These are phyloP conservation scores for Lumbricus terrestris DNA, from an alignment of 2,888 invertebrate species.

Conservation along the genomic window DNA sequence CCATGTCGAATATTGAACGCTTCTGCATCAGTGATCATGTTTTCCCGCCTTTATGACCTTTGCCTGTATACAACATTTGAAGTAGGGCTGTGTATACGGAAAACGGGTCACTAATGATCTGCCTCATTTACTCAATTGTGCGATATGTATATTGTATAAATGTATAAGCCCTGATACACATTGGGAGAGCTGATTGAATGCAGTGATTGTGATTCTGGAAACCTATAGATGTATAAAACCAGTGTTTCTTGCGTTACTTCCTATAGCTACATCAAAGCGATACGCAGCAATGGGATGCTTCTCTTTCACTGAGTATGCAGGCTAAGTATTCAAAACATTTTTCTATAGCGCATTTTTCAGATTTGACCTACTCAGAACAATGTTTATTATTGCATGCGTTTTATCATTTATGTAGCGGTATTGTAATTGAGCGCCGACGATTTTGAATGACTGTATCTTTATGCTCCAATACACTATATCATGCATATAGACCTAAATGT, in stretches of 20 bases:
- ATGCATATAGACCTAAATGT: neutral
- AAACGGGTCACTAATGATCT: neutral
- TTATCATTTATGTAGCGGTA: neutral
- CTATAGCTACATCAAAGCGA: neutral
- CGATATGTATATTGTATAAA: neutral
- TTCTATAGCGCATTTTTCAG: neutral
- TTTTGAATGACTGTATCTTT: neutral
- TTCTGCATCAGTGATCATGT: neutral
- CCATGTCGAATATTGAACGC: neutral
- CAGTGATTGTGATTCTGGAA: neutral
- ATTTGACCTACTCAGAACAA: neutral
- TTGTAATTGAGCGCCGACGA: neutral
- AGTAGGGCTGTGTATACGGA: too few relatives aligned
- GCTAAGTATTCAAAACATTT: neutral
- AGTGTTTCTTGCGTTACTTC: neutral
- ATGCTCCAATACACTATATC: neutral
- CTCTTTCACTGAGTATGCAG: neutral
- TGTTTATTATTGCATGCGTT: neutral
- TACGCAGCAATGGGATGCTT: neutral
- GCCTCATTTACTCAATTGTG: neutral
- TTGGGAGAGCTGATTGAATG: too few relatives aligned
- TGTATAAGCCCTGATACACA: neutral
- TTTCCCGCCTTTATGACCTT: neutral
- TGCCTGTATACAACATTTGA: neutral
- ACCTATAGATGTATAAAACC: neutral